phyloP scores from a whole-genome alignment of 2,797 vertebrate species.

The Enteromius trimaculatus region DNA sequence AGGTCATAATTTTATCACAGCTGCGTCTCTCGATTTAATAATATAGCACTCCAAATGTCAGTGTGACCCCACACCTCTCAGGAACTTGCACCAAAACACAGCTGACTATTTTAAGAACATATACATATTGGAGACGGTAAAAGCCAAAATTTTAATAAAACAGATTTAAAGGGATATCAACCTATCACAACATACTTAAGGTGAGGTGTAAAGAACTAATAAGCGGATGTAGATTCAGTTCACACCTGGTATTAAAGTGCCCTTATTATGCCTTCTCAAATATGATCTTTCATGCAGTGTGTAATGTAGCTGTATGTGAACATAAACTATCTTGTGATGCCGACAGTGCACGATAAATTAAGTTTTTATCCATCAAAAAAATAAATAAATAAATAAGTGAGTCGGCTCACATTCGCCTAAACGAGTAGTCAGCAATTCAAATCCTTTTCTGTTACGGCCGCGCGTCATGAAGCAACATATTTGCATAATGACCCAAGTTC shows the following conservation, averaged over 20 bases:
- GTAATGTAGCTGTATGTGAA: too few species aligned
- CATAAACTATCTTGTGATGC: too few species aligned
- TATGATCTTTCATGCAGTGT: too few species aligned
- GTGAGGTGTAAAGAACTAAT: neutral
- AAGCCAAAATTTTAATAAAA: neutral
- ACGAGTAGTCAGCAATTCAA: too few species aligned
- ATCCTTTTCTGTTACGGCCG: too few species aligned
- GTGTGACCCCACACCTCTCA: slow-evolving; percentile 37
- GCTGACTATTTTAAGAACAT: slow-evolving; percentile 20
- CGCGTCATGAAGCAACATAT: too few species aligned
- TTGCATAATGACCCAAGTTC: too few species aligned
- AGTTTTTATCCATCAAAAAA: too few species aligned
- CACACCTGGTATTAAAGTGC: neutral
- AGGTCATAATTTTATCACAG: slow-evolving; percentile 43
- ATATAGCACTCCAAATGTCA: slow-evolving; percentile 39
- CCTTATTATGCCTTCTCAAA: too few species aligned
- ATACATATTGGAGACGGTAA: neutral
- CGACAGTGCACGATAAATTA: too few species aligned
- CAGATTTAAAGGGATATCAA: slow-evolving; percentile 1
- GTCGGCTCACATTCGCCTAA: too few species aligned
- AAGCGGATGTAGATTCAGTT: neutral
- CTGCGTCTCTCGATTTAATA: slow-evolving; percentile 45
- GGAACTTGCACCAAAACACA: slow-evolving; percentile 10
- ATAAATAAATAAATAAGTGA: too few species aligned
- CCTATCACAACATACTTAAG: neutral